phyloP scores from a whole-genome alignment of 1,140 invertebrate species.

The Heliconius himera region DNA sequence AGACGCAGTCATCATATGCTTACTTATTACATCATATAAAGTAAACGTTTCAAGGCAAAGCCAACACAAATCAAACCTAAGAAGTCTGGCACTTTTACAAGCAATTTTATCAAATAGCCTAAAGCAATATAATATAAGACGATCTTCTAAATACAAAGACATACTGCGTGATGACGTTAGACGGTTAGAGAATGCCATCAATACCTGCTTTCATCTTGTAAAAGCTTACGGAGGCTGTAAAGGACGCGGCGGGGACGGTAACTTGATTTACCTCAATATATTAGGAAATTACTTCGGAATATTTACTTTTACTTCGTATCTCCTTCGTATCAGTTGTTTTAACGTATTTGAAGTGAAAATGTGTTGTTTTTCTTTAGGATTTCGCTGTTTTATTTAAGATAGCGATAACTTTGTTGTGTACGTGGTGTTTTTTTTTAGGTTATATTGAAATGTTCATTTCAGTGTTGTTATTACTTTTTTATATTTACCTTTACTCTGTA shows the following conservation, averaged over 20 bases:
- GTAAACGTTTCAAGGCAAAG: no score
- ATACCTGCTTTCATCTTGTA: neutral
- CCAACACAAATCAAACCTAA: no score
- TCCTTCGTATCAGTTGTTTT: neutral
- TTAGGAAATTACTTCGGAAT: neutral
- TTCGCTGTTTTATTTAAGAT: neutral
- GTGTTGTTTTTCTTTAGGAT: neutral
- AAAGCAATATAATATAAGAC: neutral
- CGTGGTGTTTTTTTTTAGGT: no score
- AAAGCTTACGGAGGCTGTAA: neutral
- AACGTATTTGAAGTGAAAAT: neutral
- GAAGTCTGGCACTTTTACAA: no score
- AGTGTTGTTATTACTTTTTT: no score
- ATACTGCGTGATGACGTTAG: neutral
- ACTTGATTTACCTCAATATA: slow-evolving; percentile 7
- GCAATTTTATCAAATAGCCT: neutral
- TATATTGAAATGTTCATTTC: no score
- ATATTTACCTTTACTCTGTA: no score
- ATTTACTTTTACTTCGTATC: neutral
- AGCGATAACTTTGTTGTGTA: no score
- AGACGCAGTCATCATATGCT: no score
- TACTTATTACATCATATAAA: no score
- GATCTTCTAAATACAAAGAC: neutral
- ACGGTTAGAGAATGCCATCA: neutral
- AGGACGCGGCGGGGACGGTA: neutral